A percentile compares a stretch with the other conserved stretches of the same genome.
phyloP scores from a whole-genome alignment of 2,888 invertebrate species.

The Agriopis leucophaearia region DNA sequence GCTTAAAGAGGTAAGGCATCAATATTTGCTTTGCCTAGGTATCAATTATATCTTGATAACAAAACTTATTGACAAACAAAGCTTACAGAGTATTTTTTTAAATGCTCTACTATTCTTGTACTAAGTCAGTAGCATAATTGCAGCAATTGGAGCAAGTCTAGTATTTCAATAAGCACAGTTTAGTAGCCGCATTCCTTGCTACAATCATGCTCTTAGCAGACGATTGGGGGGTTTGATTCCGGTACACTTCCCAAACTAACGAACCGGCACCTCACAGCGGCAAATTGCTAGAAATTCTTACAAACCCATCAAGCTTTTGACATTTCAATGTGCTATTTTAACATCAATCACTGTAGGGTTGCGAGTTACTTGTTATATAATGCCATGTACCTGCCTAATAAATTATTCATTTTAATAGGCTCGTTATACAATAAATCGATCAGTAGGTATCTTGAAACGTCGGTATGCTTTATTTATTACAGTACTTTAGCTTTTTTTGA shows the following conservation, averaged over 20 bases:
- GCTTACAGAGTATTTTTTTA: not conserved
- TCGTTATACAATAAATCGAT: slow-evolving; percentile 34
- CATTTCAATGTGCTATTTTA: slow-evolving; percentile 71
- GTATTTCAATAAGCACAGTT: slow-evolving; percentile 45
- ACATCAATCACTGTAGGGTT: slow-evolving; percentile 63
- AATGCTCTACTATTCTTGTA: not conserved
- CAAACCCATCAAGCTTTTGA: slow-evolving; percentile 72
- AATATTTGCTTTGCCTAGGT: not conserved
- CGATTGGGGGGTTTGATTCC: slow-evolving; percentile 76
- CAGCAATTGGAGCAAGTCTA: slow-evolving; percentile 57
- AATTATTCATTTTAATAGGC: slow-evolving; percentile 33
- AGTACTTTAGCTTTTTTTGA: slow-evolving; percentile 6
- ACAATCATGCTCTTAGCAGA: slow-evolving; percentile 57
- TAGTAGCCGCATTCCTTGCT: slow-evolving; percentile 41
- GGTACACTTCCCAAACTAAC: slow-evolving; percentile 83
- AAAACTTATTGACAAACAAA: not conserved
- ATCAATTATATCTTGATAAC: not conserved
- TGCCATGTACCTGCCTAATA: slow-evolving; percentile 15
- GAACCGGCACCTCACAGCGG: slow-evolving; percentile 69
- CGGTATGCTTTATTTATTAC: slow-evolving; percentile 35
- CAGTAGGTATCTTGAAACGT: slow-evolving; percentile 17
- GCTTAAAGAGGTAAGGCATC: slow-evolving; percentile 85
- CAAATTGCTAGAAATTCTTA: slow-evolving; percentile 78
- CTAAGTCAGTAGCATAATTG: slow-evolving; percentile 29
- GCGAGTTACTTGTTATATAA: slow-evolving; percentile 46